These are phyloP conservation scores for Austrofundulus limnaeus DNA, from an alignment of 2,113 vertebrate species.

Conservation along the genomic window DNA sequence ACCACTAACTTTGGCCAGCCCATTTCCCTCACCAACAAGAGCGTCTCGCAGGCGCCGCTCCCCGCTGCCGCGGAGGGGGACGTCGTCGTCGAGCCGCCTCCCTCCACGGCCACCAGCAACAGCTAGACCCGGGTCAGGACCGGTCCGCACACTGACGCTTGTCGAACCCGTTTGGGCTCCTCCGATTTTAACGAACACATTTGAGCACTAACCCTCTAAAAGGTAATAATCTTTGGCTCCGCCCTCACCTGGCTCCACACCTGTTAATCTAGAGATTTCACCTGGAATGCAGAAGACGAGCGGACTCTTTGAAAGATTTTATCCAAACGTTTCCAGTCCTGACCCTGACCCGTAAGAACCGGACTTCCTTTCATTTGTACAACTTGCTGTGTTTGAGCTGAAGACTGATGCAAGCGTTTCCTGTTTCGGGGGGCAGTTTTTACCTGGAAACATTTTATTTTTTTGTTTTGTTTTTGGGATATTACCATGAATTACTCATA, in stretches of 20 bases:
- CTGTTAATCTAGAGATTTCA: constrained; percentile 34
- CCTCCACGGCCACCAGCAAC: constrained; percentile 72
- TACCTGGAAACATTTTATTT: constrained; percentile 37
- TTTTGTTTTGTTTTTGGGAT: constrained; percentile 51
- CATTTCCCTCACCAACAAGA: constrained; percentile 71
- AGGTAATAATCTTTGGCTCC: constrained; percentile 67
- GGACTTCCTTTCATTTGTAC: constrained; percentile 59
- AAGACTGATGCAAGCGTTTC: constrained; percentile 67
- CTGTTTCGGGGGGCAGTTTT: constrained; percentile 47
- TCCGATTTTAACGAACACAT: constrained; percentile 75
- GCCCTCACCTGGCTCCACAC: constrained; percentile 55
- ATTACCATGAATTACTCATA: constrained; percentile 35
- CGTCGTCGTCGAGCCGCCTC: constrained; percentile 62
- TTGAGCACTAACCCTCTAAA: constrained; percentile 79
- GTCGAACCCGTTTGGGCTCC: constrained; percentile 71
- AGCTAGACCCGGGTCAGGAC: constrained; percentile 74
- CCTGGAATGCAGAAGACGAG: constrained; percentile 48
- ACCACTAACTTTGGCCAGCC: constrained; percentile 84
- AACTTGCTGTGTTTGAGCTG: constrained; percentile 60
- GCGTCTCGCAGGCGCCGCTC: constrained; percentile 53
- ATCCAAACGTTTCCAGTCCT: constrained; percentile 53
- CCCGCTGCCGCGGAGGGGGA: constrained; percentile 61
- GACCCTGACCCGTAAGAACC: constrained; percentile 63
- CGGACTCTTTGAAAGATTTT: constrained; percentile 46
- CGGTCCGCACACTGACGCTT: constrained; percentile 72